A percentile compares a stretch with the other conserved stretches of the same genome.
phyloP scores from a whole-genome alignment of 1,140 invertebrate genomes.

The Ridgeia piscesae region DNA sequence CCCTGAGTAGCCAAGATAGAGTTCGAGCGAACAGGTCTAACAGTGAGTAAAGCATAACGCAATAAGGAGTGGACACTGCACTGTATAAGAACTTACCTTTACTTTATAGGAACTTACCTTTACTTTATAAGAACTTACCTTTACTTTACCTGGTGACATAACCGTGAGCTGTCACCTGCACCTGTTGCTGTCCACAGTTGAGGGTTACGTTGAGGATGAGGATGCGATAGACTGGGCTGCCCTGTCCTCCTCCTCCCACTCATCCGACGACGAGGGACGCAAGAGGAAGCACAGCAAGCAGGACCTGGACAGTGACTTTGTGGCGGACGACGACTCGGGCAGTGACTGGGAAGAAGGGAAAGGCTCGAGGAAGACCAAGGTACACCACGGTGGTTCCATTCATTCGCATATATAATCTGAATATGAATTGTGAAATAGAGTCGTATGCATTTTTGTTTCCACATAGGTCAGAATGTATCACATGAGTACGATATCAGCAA shows the following conservation, averaged over 20 bases:
- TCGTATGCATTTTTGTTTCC: too few relatives aligned
- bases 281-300: conserved; percentile 32
- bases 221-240: conserved; percentile 29
- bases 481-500: too few relatives aligned
- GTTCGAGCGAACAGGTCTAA: too few relatives aligned
- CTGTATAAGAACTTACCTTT: too few relatives aligned
- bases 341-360: conserved; percentile 48
- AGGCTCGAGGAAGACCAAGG: conserved; percentile 22
- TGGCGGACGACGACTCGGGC: conserved; percentile 42
- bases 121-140: too few relatives aligned
- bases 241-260: background rate
- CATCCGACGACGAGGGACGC: background rate
- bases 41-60: too few relatives aligned
- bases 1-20: too few relatives aligned
- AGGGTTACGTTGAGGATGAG: conserved; percentile 39
- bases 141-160: background rate
- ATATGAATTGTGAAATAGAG: too few relatives aligned
- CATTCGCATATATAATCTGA: background rate
- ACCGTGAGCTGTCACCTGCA: background rate
- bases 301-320: conserved; percentile 40
- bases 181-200: conserved; percentile 8
- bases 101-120: too few relatives aligned
- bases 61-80: too few relatives aligned
- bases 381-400: conserved; percentile 3
- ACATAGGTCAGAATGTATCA: too few relatives aligned